phyloP scores from a whole-genome alignment of 2,797 vertebrate genomes.

The Pantherophis vulpinus region DNA sequence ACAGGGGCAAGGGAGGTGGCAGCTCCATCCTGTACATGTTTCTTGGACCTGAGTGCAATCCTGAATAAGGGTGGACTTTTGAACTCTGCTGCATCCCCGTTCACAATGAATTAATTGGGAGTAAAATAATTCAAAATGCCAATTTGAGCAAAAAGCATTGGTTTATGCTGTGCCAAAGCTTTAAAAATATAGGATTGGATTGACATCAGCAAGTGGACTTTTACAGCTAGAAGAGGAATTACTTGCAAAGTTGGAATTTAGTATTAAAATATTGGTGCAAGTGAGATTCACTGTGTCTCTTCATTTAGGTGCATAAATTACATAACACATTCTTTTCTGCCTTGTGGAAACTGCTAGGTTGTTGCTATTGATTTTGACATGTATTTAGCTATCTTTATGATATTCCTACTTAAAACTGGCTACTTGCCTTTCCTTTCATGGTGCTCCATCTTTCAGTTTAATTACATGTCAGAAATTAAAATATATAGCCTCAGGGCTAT shows the following conservation, averaged over 20 bases:
- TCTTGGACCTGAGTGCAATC: not conserved
- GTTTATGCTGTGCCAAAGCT: not conserved
- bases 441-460: not conserved
- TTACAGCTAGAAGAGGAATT: accelerated
- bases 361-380: not conserved
- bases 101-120: not conserved
- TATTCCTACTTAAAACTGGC: not conserved
- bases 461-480: not conserved
- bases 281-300: not conserved
- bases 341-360: not conserved
- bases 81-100: too few relatives aligned
- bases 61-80: not conserved
- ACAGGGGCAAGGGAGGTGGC: not conserved
- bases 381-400: not conserved
- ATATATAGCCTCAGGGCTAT: not conserved
- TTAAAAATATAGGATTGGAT: not conserved
- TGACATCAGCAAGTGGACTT: not conserved
- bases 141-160: not conserved
- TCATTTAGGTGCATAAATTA: not conserved
- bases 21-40: not conserved
- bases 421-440: not conserved
- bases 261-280: not conserved
- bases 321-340: not conserved
- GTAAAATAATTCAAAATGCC: not conserved
- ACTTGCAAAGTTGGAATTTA: not conserved